Percentiles rank a stretch among this genome's conserved stretches.
Conservation (phyloP, 2,797 vertebrate species). For the Falco columbarius region DNA sequence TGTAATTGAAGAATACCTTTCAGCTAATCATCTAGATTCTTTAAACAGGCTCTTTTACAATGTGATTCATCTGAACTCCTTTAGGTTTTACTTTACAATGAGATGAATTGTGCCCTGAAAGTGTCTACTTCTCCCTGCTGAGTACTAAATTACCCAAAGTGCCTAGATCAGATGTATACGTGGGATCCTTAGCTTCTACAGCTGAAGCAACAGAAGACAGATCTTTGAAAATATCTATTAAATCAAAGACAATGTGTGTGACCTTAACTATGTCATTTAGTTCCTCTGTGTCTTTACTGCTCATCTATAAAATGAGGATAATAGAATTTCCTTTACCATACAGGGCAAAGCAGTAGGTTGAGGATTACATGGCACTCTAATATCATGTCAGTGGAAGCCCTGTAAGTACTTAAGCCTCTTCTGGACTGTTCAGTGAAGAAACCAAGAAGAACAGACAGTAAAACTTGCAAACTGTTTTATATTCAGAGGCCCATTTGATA, state of each 20-base stretch:
- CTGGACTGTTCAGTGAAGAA: background rate
- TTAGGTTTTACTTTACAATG: background rate
- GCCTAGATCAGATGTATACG: background rate
- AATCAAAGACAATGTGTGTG: background rate
- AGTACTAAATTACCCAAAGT: background rate
- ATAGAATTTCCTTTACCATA: background rate
- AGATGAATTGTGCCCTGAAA: background rate
- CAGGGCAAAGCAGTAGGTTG: background rate
- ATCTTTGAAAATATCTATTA: background rate
- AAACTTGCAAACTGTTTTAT: background rate
- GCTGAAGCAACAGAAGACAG: constrained; percentile 1
- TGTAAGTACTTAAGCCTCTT: background rate
- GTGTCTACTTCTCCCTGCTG: background rate
- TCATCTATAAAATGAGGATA: background rate
- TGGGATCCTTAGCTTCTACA: background rate
- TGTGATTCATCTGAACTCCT: background rate
- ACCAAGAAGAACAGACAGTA: background rate
- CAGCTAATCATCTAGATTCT: constrained; percentile 17
- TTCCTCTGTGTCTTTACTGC: background rate
- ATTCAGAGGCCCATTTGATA: background rate
- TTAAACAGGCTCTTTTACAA: background rate
- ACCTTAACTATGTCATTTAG: background rate
- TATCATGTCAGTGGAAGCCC: background rate
- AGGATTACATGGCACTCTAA: background rate
- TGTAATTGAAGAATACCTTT: constrained; percentile 1